phyloP scores from a whole-genome alignment of 2,888 invertebrate genomes.

The Latrodectus elegans region DNA sequence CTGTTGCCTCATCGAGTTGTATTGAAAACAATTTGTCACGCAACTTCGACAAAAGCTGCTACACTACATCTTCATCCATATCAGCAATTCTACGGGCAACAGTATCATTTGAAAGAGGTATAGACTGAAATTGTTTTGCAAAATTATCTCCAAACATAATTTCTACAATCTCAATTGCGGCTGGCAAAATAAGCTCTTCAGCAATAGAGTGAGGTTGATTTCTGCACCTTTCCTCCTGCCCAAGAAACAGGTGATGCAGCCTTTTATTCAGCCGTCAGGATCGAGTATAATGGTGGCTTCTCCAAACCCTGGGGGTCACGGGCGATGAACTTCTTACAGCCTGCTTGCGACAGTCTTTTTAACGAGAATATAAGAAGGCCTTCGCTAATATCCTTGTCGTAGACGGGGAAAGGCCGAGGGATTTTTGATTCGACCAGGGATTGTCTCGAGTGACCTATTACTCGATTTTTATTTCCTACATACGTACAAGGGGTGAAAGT shows the following conservation, averaged over 20 bases:
- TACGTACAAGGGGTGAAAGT: constrained; percentile 47
- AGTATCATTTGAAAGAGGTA: no score
- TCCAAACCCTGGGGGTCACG: constrained; percentile 69
- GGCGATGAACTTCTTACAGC: constrained; percentile 69
- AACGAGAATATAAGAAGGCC: constrained; percentile 70
- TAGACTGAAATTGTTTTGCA: no score
- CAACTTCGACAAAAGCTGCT: no score
- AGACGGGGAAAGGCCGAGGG: constrained; percentile 41
- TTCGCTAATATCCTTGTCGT: constrained; percentile 69
- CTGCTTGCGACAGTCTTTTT: constrained; percentile 68
- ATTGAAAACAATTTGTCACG: no score
- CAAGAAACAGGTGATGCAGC: constrained; percentile 10
- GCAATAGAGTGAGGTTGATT: no score
- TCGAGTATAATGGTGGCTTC: constrained; percentile 69
- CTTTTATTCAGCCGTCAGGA: constrained; percentile 69
- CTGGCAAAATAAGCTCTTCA: no score
- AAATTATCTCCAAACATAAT: no score
- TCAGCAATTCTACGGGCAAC: no score
- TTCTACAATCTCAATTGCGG: no score
- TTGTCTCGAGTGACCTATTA: constrained; percentile 70
- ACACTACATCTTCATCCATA: no score
- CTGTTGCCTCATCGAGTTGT: no score
- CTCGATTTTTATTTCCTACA: constrained; percentile 67
- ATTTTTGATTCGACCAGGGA: constrained; percentile 66
- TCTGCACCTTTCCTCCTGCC: constrained; percentile 48